These are phyloP conservation scores for Aphis gossypii DNA, from an alignment of 1,140 invertebrate genomes.

Conservation along the genomic window DNA sequence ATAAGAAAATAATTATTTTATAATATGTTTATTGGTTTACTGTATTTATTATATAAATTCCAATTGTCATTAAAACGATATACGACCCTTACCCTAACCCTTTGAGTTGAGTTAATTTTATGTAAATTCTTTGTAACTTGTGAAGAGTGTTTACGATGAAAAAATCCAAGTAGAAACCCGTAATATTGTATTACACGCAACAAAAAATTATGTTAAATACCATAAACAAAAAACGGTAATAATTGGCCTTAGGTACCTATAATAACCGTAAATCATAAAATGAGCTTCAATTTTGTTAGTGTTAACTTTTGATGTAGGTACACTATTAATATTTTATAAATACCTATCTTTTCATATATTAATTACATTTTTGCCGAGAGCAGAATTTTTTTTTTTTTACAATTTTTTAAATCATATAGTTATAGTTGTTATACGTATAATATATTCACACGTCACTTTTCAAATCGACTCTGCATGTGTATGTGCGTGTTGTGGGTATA, in stretches of 20 bases:
- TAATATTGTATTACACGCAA: background rate
- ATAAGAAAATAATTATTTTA: background rate
- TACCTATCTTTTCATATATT: background rate
- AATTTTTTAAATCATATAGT: background rate
- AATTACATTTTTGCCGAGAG: background rate
- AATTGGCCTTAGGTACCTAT: too few species aligned
- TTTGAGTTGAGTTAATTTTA: background rate
- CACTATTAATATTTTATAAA: background rate
- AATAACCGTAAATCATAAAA: background rate
- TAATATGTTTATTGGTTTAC: too few species aligned
- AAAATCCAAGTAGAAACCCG: background rate
- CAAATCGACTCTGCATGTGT: background rate
- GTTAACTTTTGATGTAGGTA: background rate
- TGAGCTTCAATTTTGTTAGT: background rate
- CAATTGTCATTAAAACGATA: background rate
- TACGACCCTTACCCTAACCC: background rate
- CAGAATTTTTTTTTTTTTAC: background rate
- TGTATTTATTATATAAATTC: background rate
- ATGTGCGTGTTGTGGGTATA: background rate
- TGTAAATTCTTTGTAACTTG: background rate
- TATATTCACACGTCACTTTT: constrained; percentile 10
- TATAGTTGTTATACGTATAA: background rate
- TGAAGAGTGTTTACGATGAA: background rate
- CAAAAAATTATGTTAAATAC: background rate
- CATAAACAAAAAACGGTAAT: too few species aligned